Conservation (phyloP, 2,888 invertebrate species). For the Argyresthia goedartella region DNA sequence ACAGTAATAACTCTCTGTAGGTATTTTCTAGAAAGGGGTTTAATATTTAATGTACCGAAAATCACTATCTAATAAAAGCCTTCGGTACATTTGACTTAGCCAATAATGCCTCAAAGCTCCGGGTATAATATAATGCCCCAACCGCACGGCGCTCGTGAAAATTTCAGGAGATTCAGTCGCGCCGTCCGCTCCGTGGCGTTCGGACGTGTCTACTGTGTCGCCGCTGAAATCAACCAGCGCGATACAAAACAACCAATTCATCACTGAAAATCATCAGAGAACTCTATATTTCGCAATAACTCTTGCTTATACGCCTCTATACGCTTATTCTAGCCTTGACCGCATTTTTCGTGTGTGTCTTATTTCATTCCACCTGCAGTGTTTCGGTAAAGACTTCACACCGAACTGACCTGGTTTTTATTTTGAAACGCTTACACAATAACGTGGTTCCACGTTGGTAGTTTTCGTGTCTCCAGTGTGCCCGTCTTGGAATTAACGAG, state of each 20-base stretch:
- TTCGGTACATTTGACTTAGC: no score
- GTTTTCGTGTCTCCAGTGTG: background rate
- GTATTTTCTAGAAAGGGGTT: no score
- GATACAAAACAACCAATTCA: slow-evolving; percentile 30
- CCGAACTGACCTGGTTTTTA: slow-evolving; percentile 50
- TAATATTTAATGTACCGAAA: no score
- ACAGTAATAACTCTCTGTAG: no score
- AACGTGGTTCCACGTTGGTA: slow-evolving; percentile 13
- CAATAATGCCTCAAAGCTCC: no score
- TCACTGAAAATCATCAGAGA: slow-evolving; percentile 38
- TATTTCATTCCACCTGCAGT: background rate
- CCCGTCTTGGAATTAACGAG: no score
- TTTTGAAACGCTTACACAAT: slow-evolving; percentile 51
- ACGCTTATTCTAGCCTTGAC: background rate
- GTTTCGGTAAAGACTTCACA: background rate
- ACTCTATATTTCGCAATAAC: slow-evolving; percentile 24
- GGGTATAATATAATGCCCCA: no score
- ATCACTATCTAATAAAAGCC: no score
- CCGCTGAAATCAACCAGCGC: slow-evolving; percentile 18
- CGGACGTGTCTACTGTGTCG: slow-evolving; percentile 20
- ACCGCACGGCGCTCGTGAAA: background rate
- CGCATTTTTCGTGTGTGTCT: slow-evolving; percentile 12
- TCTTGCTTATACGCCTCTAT: slow-evolving; percentile 11
- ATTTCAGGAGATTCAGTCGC: slow-evolving; percentile 31
- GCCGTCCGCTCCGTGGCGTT: slow-evolving; percentile 32